Percentiles rank a stretch among this genome's conserved stretches.
Conservation (phyloP, 2,888 invertebrate genomes). For the Trachelus tabidus region DNA sequence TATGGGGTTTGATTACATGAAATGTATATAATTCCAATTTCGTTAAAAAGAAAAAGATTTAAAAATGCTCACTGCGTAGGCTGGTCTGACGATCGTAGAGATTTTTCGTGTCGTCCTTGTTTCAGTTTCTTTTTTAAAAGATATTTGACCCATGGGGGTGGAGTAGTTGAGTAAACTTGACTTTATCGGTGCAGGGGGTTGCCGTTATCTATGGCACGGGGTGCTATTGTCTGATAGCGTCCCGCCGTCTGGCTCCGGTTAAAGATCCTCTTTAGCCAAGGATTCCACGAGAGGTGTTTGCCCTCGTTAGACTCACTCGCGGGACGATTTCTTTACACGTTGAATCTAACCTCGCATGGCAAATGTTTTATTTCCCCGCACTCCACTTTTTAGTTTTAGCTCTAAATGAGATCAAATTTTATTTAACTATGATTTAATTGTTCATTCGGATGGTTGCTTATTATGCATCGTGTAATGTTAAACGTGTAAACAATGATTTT, state of each 20-base stretch:
- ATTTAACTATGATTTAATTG: too few relatives aligned
- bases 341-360: background rate
- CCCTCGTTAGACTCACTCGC: background rate
- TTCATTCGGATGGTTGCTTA: background rate
- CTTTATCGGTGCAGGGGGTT: background rate
- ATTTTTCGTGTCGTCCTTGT: background rate
- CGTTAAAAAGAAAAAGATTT: background rate
- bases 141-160: background rate
- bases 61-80: background rate
- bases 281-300: conserved; percentile 6
- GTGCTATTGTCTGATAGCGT: conserved; percentile 5
- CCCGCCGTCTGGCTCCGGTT: conserved; percentile 23
- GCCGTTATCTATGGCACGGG: background rate
- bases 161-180: background rate
- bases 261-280: conserved; percentile 15
- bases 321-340: background rate
- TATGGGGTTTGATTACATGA: too few relatives aligned
- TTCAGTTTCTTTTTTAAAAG: background rate
- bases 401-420: background rate
- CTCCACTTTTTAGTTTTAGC: background rate
- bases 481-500: background rate
- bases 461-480: background rate
- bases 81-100: background rate
- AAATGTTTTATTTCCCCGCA: background rate
- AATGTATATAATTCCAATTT: too few relatives aligned